Percentiles rank a stretch among this genome's conserved stretches.
These are phyloP conservation scores for Psephotus haematonotus DNA, from an alignment of 2,113 vertebrate species.

Conservation along the genomic window DNA sequence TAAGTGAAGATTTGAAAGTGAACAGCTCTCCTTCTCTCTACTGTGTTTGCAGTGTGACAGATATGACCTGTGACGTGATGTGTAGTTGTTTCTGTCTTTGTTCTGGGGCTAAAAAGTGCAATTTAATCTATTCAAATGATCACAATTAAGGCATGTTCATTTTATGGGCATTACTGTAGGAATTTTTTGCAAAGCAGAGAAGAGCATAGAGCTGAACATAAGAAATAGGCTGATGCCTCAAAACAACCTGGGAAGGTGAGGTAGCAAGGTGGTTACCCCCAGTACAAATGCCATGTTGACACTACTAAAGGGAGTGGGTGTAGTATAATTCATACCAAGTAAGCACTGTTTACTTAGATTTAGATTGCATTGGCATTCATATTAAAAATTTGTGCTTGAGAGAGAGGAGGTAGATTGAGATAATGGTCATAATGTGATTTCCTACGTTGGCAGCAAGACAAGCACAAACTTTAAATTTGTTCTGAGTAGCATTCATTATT, in stretches of 20 bases:
- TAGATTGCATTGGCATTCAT: background rate
- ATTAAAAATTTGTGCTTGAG: background rate
- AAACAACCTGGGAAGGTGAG: background rate
- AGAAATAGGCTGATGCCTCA: background rate
- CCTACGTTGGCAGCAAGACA: constrained; percentile 20
- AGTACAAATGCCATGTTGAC: background rate
- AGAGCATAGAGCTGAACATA: background rate
- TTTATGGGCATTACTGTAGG: background rate
- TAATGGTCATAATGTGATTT: background rate
- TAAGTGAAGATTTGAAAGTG: background rate
- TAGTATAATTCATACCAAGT: background rate
- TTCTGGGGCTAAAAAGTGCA: background rate
- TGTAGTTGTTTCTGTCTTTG: background rate
- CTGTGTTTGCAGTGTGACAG: background rate
- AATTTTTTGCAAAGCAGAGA: background rate
- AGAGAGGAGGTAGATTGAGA: background rate
- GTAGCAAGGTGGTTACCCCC: background rate
- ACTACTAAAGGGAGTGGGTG: background rate
- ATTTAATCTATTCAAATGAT: background rate
- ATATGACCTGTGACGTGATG: background rate
- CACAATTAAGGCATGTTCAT: background rate
- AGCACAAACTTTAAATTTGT: background rate
- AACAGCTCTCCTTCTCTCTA: background rate
- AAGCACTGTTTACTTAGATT: background rate
- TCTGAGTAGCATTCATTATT: constrained; percentile 16